These are phyloP conservation scores for Columba livia DNA, from an alignment of 2,113 vertebrate genomes.

Conservation along the genomic window DNA sequence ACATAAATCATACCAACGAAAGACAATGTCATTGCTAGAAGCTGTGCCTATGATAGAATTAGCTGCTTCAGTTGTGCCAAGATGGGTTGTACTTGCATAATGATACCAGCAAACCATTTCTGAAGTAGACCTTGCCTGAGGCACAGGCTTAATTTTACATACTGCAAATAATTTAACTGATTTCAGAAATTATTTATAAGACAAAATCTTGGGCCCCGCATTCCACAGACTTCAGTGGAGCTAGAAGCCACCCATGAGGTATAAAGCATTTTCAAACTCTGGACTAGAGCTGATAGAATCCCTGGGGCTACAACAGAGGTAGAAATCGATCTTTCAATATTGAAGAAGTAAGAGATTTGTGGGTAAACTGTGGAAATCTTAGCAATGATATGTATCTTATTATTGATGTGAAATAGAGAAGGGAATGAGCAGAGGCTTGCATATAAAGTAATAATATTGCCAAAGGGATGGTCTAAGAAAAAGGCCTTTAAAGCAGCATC, in stretches of 20 bases:
- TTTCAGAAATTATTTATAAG: constrained; percentile 17
- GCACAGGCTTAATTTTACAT: background rate
- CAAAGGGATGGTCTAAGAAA: background rate
- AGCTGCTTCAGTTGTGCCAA: background rate
- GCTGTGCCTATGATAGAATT: background rate
- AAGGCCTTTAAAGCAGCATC: background rate
- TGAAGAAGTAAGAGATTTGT: constrained; percentile 11
- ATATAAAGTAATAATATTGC: constrained; percentile 7
- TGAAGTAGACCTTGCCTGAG: constrained; percentile 20
- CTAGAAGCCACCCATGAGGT: background rate
- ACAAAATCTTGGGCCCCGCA: background rate
- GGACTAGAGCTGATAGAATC: background rate
- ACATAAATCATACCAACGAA: background rate
- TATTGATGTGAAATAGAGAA: background rate
- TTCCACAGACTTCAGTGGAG: background rate
- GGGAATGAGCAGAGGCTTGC: background rate
- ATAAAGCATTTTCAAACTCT: background rate
- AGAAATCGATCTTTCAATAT: constrained; percentile 18
- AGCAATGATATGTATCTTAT: background rate
- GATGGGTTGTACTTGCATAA: background rate
- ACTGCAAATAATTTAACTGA: constrained; percentile 4
- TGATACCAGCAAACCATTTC: background rate
- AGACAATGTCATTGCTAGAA: background rate
- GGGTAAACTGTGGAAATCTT: background rate
- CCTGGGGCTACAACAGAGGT: background rate